These are phyloP conservation scores for Eulemur albifrons DNA, from an alignment of 2,797 vertebrate genomes.

Conservation along the genomic window DNA sequence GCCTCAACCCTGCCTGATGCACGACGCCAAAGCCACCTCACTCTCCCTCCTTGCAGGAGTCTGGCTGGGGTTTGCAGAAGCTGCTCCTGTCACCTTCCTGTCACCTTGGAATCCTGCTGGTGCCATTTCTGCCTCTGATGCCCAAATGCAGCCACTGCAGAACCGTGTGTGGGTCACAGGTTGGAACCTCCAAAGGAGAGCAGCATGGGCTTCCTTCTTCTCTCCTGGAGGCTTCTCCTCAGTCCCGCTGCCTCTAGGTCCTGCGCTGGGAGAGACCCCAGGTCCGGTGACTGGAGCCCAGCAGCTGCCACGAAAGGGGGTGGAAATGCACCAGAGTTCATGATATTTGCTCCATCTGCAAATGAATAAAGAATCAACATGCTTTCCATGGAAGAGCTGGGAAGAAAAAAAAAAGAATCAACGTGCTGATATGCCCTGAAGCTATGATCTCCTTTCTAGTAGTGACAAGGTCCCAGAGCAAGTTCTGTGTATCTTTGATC, in stretches of 20 bases:
- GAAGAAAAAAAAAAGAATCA: background rate
- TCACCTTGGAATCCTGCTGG: background rate
- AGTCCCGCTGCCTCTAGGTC: background rate
- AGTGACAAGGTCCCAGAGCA: background rate
- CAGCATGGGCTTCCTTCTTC: background rate
- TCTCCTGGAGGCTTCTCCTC: background rate
- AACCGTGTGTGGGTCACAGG: background rate
- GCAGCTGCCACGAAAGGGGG: background rate
- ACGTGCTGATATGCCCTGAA: background rate
- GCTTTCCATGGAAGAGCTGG: too few species aligned
- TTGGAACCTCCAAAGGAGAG: background rate
- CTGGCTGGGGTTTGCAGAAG: background rate
- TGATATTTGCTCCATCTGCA: background rate
- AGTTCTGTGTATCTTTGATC: background rate
- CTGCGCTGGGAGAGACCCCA: background rate
- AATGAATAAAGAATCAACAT: background rate
- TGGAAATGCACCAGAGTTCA: background rate
- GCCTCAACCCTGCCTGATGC: too few species aligned
- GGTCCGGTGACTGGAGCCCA: background rate
- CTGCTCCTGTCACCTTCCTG: background rate
- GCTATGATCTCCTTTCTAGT: background rate
- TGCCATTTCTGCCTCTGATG: background rate
- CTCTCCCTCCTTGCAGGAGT: background rate
- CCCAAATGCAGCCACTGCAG: background rate
- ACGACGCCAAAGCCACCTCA: background rate